Evolutionary conservation across 1,140 invertebrate genomes (phyloP).

Genomic region (Melitaea cinxia): DNA sequence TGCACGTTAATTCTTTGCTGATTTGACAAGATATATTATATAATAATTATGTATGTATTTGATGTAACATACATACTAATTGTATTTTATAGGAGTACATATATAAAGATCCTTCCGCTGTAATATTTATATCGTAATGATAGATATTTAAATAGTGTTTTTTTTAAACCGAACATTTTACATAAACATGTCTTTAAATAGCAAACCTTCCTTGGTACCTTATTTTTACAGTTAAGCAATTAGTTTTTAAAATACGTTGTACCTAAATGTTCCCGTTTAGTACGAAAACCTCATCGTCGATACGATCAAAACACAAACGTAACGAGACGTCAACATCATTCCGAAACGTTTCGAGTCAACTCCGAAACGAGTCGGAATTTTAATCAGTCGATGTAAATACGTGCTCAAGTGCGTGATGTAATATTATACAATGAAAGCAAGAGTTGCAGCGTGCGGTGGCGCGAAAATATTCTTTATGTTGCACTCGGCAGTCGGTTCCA

Average conservation of each 20-base stretch:
- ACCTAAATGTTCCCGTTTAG: not conserved
- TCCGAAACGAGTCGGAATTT: slow-evolving; percentile 41
- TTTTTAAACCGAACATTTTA: too few relatives aligned
- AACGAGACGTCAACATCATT: slow-evolving; percentile 6
- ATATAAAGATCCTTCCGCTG: too few relatives aligned
- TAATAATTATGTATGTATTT: too few relatives aligned
- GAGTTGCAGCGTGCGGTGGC: slow-evolving; percentile 51
- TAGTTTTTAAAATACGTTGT: not conserved
- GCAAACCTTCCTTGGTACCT: too few relatives aligned
- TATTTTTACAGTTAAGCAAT: too few relatives aligned
- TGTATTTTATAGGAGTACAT: too few relatives aligned
- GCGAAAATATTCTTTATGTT: slow-evolving; percentile 65
- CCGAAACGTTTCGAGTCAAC: slow-evolving; percentile 30
- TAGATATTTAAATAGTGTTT: too few relatives aligned
- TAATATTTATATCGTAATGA: too few relatives aligned
- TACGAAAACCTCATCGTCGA: not conserved
- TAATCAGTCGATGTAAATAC: slow-evolving; percentile 58
- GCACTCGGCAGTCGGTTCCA: slow-evolving; percentile 57
- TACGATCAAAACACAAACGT: not conserved
- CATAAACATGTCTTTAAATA: too few relatives aligned
- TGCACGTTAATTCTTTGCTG: too few relatives aligned
- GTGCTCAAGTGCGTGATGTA: slow-evolving; percentile 59
- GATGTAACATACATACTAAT: too few relatives aligned
- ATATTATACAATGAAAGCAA: slow-evolving; percentile 70
- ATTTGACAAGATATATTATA: too few relatives aligned